Evolutionary conservation across 2,888 invertebrate genomes (phyloP).

Genomic region (Labia minor): DNA sequence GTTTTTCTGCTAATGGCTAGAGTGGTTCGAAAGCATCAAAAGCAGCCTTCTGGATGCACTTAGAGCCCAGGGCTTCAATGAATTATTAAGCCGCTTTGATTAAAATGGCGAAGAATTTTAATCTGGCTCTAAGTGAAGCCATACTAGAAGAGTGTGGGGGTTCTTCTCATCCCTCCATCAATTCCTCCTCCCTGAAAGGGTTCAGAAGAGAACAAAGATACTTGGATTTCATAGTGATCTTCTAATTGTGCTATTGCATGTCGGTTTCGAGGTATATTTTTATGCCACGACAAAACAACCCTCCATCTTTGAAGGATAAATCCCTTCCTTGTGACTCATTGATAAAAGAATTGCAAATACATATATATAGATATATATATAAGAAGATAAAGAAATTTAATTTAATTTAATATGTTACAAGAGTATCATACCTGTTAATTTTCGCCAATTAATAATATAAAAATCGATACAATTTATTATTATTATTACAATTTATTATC

Average conservation of each 20-base stretch:
- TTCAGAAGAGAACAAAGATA: background rate
- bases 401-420: too few species aligned
- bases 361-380: too few species aligned
- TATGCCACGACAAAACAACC: background rate
- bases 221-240: background rate
- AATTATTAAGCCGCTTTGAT: slow-evolving; percentile 13
- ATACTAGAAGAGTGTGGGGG: background rate
- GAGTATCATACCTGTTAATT: too few species aligned
- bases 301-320: too few species aligned
- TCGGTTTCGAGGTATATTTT: background rate
- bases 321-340: background rate
- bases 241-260: background rate
- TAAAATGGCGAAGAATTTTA: slow-evolving; percentile 13
- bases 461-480: too few species aligned
- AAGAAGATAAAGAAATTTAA: too few species aligned
- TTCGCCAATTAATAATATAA: too few species aligned
- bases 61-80: slow-evolving; percentile 13
- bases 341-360: too few species aligned
- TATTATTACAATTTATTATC: too few species aligned
- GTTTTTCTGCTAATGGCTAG: slow-evolving; percentile 13
- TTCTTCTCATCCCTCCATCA: too few species aligned
- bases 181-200: too few species aligned
- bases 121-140: slow-evolving; percentile 8
- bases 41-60: slow-evolving; percentile 13
- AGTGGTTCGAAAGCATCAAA: slow-evolving; percentile 13